Base-by-base conservation (phyloP, 1,140 invertebrate genomes). In the Bicyclus anynana region DNA sequence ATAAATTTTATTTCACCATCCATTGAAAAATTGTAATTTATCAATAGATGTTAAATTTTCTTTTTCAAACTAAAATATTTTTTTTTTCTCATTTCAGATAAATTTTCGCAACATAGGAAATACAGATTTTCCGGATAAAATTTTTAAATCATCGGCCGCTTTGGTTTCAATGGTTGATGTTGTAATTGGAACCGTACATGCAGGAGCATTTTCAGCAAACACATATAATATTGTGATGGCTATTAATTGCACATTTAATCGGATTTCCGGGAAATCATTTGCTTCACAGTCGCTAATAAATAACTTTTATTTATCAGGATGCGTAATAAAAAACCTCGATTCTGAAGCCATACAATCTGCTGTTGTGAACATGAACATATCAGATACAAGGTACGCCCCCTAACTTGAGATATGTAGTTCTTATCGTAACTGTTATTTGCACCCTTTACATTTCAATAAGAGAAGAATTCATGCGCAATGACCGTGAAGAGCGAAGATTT, bases 181-280 rank as follows among this genome's bases (percentile, higher is more conserved):
- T 12, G 80, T 85, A 59, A 91, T 93, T 1, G 77, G 84, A 17
- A 81, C 77, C 1, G 91, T 95, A 13, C 82, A 86, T 1, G 77
- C 88, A 26, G 89, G 92, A 5, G 93, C 94, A 1, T 94, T 95
- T 69, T 91, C 89, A 33, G 91, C 93, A 0, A 91, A 92, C 56
- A 90, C 90, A 21, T 92, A 94, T 48, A 89, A 90, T 58, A 86
- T 89, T 38, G 89, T 95, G 2, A 85, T 84, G 53, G 90, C 94
- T 12, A 87, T 89, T 40, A 92, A 94, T 69, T 91, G 91, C 16
- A 89, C 91, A 1, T 90, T 95, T 33, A 67, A 87, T 6, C 77
- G 85, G 35, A 90, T 95, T 9, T 89, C 92, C 72, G 75, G 87
- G 5, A 91, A 91, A 17, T 93, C 94, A 2, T 93, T 95, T 68